Conservation (phyloP, 2,797 vertebrate species). For the Danio kyathit region DNA sequence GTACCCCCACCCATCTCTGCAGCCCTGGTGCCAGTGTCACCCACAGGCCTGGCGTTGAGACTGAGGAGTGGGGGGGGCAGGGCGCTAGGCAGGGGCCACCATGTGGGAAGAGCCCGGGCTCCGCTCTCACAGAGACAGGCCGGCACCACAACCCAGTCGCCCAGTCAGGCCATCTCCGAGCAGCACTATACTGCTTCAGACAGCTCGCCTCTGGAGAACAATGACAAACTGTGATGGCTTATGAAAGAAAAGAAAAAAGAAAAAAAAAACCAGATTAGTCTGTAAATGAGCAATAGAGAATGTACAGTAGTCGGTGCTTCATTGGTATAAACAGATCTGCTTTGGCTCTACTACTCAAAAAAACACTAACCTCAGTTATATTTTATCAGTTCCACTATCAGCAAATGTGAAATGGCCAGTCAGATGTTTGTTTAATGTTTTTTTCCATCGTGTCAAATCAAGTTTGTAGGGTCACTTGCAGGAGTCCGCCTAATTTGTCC, state of each 20-base stretch:
- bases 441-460: slow-evolving; percentile 70
- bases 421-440: slow-evolving; percentile 74
- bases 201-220: slow-evolving; percentile 80
- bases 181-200: slow-evolving; percentile 80
- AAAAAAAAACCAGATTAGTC: slow-evolving; percentile 57
- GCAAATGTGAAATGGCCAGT: slow-evolving; percentile 58
- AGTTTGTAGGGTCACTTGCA: slow-evolving; percentile 75
- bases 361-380: neutral
- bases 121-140: slow-evolving; percentile 80
- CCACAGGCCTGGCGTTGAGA: slow-evolving; percentile 71
- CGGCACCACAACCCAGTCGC: slow-evolving; percentile 83
- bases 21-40: slow-evolving; percentile 73
- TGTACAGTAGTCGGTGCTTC: neutral
- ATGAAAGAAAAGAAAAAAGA: slow-evolving; percentile 71
- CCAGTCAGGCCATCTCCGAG: slow-evolving; percentile 75
- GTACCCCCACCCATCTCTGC: slow-evolving; percentile 64
- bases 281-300: slow-evolving; percentile 41
- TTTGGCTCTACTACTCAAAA: neutral
- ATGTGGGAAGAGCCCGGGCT: slow-evolving; percentile 79
- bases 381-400: neutral
- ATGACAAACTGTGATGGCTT: slow-evolving; percentile 74
- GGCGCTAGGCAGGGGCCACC: slow-evolving; percentile 68
- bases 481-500: slow-evolving; percentile 78
- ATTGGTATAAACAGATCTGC: neutral
- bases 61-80: slow-evolving; percentile 59